A percentile compares a stretch with the other conserved stretches of the same genome.
These are phyloP conservation scores for Blennius ocellaris DNA, from an alignment of 2,113 vertebrate species.

Conservation along the genomic window DNA sequence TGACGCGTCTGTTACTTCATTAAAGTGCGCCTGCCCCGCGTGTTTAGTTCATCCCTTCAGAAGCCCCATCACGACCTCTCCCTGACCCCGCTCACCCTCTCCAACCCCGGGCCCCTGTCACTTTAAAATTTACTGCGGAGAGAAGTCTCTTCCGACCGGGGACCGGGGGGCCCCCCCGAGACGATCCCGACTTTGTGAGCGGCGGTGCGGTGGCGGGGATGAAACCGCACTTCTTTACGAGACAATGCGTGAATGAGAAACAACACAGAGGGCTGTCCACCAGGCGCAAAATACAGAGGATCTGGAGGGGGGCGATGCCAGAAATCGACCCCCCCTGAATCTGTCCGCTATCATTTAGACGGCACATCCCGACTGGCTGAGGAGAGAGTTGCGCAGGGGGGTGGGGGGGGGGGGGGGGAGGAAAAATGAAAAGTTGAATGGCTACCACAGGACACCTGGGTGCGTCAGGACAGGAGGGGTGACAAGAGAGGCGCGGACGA, in stretches of 20 bases:
- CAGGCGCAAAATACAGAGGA: constrained; percentile 40
- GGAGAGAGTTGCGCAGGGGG: constrained; percentile 13
- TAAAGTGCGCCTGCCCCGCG: constrained; percentile 67
- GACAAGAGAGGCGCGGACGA: constrained; percentile 75
- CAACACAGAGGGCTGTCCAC: constrained; percentile 66
- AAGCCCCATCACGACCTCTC: constrained; percentile 88
- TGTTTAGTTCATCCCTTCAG: constrained; percentile 79
- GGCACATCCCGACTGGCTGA: constrained; percentile 62
- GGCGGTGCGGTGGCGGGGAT: constrained; percentile 60
- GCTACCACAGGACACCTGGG: constrained; percentile 77
- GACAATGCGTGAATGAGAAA: constrained; percentile 81
- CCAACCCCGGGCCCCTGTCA: constrained; percentile 89
- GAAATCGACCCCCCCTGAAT: constrained; percentile 34
- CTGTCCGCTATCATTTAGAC: constrained; percentile 65
- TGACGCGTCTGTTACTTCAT: constrained; percentile 60
- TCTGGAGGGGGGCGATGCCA: constrained; percentile 63
- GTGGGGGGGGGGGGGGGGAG: constrained; percentile 24
- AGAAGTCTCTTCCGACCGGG: constrained; percentile 85
- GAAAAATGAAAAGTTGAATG: constrained; percentile 75
- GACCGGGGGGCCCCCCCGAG: constrained; percentile 50
- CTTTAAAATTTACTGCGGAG: constrained; percentile 89
- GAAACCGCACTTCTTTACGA: constrained; percentile 82
- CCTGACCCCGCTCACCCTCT: constrained; percentile 87
- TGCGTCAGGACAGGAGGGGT: constrained; percentile 76
- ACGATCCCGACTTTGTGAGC: constrained; percentile 62